Evolutionary conservation across 2,888 invertebrate species (phyloP), one percentile per base, ranked within the genome.

Genomic region (Synergus umbraculus): DNA sequence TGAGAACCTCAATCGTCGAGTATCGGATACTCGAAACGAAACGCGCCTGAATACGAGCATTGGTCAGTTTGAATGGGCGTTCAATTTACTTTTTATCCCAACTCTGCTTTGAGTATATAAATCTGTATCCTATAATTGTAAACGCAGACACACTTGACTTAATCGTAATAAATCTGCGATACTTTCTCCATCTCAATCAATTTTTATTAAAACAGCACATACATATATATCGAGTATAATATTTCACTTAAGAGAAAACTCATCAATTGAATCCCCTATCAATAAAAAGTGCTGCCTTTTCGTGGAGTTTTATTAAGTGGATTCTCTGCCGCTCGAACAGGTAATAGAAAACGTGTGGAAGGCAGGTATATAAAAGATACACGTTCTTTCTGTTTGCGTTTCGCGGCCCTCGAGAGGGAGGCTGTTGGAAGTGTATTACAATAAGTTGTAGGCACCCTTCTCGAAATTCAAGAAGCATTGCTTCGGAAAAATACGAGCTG

Each of bases 381-480:
- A 54, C 54, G 58, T 54, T 41, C 54, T 54, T 46, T 78, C 49
- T 66, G 67, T 78, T 54, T 43, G 66, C 37, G 67, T 54, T 49
- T 54, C 49, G 54, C n/a, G 58, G 63, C 44, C 66, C 66, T 64
- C 69, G 78, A 81, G 44, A 81, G 78, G 76, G 77, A 41, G 63
- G 76, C 66, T 67, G 81, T 81, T 79, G 78, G 84, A 83, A 85
- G 83, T 83, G 82, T 86, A 88, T 89, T 86, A 87, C 88, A 89
- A 88, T 88, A 89, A 89, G 87, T 88, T 86, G 87, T 86, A 83
- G 83, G 86, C 85, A 86, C 89, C 89, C 89, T 88, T 87, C 86
- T 89, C 79, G 89, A 89, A 89, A 89, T 87, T 83, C 85, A 87
- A 89, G 85, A 86, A 79, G 83, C 78, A 79, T 54, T 83, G 81